Percentiles rank a stretch among this genome's conserved stretches.
These are phyloP conservation scores for Laticauda colubrina DNA, from an alignment of 2,113 vertebrate species.

Conservation along the genomic window DNA sequence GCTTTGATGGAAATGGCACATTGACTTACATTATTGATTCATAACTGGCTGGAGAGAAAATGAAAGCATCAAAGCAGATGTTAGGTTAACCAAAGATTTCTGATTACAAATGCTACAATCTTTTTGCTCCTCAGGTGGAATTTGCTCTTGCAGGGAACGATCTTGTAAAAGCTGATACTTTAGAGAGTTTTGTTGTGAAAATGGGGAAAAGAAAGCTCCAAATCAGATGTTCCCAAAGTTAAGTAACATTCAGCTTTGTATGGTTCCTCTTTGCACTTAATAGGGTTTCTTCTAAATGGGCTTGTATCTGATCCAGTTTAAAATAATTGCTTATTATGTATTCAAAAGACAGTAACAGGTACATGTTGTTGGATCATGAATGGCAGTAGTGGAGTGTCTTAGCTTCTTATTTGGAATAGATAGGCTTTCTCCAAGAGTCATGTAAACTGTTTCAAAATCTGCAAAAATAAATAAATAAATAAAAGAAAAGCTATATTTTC, in stretches of 20 bases:
- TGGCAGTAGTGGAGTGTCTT: not conserved
- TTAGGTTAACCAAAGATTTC: not conserved
- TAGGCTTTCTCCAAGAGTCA: not conserved
- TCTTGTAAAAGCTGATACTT: not conserved
- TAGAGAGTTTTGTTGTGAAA: not conserved
- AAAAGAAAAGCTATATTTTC: not conserved
- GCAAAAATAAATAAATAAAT: not conserved
- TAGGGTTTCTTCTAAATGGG: too few species aligned
- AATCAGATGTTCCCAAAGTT: not conserved
- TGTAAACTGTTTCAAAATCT: not conserved
- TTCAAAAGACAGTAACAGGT: not conserved
- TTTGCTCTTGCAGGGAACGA: not conserved
- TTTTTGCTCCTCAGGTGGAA: not conserved
- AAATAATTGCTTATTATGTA: not conserved
- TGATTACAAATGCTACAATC: not conserved
- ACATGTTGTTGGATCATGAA: not conserved
- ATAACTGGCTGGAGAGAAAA: rapidly evolving
- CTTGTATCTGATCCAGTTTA: not conserved
- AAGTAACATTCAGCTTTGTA: too few species aligned
- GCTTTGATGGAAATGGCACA: not conserved
- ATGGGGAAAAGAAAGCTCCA: not conserved
- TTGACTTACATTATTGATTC: not conserved
- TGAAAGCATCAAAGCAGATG: not conserved
- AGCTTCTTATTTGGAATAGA: not conserved
- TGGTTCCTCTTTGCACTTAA: not conserved